Conservation (phyloP, 2,888 invertebrate species). For the Cybosia mesomella region DNA sequence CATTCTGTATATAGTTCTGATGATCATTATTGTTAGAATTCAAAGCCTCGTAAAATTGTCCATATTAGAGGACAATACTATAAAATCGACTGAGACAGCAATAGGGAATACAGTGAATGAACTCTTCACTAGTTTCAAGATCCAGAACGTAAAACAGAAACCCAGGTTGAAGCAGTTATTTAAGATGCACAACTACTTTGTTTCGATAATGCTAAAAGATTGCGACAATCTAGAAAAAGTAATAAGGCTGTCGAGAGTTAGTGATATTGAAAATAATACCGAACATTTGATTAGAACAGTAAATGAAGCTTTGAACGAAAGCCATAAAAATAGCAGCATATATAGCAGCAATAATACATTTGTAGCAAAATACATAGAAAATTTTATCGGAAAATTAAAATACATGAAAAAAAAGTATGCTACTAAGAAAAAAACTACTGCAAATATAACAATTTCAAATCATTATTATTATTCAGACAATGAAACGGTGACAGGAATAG, state of each 20-base stretch:
- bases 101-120: constrained; percentile 60
- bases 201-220: constrained; percentile 61
- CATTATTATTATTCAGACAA: constrained; percentile 24
- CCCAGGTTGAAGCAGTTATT: constrained; percentile 59
- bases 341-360: constrained; percentile 45
- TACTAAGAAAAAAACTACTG: constrained; percentile 40
- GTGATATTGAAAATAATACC: constrained; percentile 55
- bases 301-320: constrained; percentile 66
- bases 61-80: constrained; percentile 50
- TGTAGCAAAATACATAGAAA: constrained; percentile 50
- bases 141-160: constrained; percentile 50
- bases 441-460: constrained; percentile 52
- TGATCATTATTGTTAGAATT: constrained; percentile 29
- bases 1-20: constrained; percentile 39
- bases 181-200: constrained; percentile 65
- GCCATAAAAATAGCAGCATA: constrained; percentile 43
- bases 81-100: constrained; percentile 52
- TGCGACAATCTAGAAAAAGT: constrained; percentile 62
- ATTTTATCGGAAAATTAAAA: constrained; percentile 57
- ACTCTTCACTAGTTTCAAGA: constrained; percentile 60
- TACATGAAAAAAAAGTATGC: constrained; percentile 54
- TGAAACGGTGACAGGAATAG: constrained; percentile 11
- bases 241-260: constrained; percentile 54
- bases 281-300: constrained; percentile 59
- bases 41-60: constrained; percentile 53